phyloP scores from a whole-genome alignment of 1,140 invertebrate species.

The Drosophila virilis region DNA sequence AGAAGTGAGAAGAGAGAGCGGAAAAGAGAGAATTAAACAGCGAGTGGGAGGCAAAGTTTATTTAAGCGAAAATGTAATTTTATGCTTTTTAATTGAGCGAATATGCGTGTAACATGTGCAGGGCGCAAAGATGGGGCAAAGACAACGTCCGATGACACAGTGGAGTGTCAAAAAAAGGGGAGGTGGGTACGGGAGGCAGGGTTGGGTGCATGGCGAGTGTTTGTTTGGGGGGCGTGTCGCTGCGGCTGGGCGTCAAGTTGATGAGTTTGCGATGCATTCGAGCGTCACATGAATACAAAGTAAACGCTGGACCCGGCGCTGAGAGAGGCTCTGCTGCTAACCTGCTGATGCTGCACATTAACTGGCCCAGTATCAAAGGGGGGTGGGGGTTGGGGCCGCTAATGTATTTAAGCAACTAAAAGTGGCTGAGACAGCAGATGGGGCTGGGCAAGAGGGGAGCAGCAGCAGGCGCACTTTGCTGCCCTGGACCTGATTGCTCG shows the following conservation, averaged over 20 bases:
- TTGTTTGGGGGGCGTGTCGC: neutral
- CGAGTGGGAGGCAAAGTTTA: slow-evolving; percentile 53
- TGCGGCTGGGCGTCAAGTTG: slow-evolving; percentile 39
- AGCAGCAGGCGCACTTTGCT: neutral
- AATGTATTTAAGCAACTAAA: slow-evolving; percentile 68
- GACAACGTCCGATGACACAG: slow-evolving; percentile 11
- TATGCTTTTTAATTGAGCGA: slow-evolving; percentile 82
- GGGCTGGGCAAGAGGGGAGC: neutral
- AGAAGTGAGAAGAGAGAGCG: neutral
- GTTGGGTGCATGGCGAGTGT: slow-evolving; percentile 2
- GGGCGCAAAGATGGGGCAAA: neutral
- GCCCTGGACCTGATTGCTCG: neutral
- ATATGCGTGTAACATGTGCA: slow-evolving; percentile 76
- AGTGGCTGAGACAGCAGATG: slow-evolving; percentile 37
- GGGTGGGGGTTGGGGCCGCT: slow-evolving; percentile 2
- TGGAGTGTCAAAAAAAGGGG: slow-evolving; percentile 24
- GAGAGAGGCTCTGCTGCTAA: slow-evolving; percentile 19
- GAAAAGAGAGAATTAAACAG: slow-evolving; percentile 1
- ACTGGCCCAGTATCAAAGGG: slow-evolving; percentile 20
- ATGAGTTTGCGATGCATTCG: slow-evolving; percentile 79
- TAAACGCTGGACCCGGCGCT: slow-evolving; percentile 21
- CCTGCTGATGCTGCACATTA: slow-evolving; percentile 50
- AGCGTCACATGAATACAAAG: slow-evolving; percentile 71
- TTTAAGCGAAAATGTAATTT: slow-evolving; percentile 82
- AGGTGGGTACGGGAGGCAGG: neutral